Percentiles rank a stretch among this genome's conserved stretches.
Evolutionary conservation across 2,888 invertebrate species (phyloP).

Genomic region (Watsonalla binaria): DNA sequence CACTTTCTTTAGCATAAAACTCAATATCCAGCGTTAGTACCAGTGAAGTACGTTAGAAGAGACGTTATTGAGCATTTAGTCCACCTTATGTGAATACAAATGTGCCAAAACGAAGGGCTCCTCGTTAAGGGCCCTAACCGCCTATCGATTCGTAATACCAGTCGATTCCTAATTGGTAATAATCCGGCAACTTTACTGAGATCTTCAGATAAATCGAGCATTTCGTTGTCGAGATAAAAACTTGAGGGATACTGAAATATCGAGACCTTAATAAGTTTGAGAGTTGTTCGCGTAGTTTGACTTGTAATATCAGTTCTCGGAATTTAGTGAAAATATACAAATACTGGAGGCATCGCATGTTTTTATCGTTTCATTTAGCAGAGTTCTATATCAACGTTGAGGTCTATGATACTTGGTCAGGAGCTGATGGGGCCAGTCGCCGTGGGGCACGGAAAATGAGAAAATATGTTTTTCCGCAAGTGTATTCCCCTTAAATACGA

Average conservation of each 20-base stretch:
- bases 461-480: too few species aligned
- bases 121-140: not conserved
- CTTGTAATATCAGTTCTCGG: not conserved
- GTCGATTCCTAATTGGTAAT: slow-evolving; percentile 9
- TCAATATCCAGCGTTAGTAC: not conserved
- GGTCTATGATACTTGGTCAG: too few species aligned
- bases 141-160: slow-evolving; percentile 8
- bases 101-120: not conserved
- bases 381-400: too few species aligned
- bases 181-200: slow-evolving; percentile 2
- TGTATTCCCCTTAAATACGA: too few species aligned
- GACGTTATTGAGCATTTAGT: not conserved
- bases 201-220: not conserved
- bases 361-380: too few species aligned
- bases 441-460: too few species aligned
- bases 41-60: not conserved
- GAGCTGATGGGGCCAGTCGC: too few species aligned
- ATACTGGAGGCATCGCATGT: too few species aligned
- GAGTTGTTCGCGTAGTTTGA: not conserved
- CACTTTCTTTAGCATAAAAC: not conserved
- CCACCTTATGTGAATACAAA: not conserved
- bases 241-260: not conserved
- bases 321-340: too few species aligned
- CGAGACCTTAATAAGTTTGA: not conserved
- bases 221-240: not conserved